Evolutionary conservation across 2,888 invertebrate species (phyloP).

Genomic region (Autographa pulchrina): DNA sequence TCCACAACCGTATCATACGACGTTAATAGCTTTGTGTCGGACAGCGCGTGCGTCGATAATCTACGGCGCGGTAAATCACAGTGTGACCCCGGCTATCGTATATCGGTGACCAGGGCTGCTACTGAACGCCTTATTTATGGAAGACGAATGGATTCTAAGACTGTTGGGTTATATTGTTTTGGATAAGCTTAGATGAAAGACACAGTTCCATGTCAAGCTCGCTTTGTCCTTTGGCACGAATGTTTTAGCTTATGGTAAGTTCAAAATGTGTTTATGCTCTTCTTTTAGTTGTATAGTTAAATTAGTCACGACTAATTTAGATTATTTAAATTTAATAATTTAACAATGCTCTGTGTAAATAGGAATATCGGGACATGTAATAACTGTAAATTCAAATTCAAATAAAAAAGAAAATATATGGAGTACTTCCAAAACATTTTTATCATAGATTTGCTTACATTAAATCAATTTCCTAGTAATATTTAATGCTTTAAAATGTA

Average conservation of each 20-base stretch:
- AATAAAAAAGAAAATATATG: no score
- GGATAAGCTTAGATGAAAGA: neutral
- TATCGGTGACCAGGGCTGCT: slow-evolving; percentile 65
- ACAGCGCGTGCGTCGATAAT: slow-evolving; percentile 65
- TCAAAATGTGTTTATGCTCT: no score
- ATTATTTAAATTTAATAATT: no score
- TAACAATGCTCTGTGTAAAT: no score
- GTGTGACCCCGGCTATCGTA: slow-evolving; percentile 72
- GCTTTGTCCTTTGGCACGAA: no score
- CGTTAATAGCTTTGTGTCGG: slow-evolving; percentile 53
- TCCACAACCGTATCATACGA: slow-evolving; percentile 47
- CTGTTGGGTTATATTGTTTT: neutral
- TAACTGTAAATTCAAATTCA: no score
- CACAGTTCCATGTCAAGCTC: no score
- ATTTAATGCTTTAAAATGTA: neutral
- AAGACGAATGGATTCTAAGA: neutral
- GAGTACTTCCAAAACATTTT: no score
- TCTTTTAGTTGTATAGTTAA: no score
- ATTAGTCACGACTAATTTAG: no score
- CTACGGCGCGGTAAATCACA: slow-evolving; percentile 75
- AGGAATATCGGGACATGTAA: no score
- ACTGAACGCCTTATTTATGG: slow-evolving; percentile 13
- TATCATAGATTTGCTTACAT: neutral
- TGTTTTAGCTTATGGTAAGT: no score
- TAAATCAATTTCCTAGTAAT: neutral